Base-by-base conservation (phyloP, 2,888 invertebrate species). In the Volucella inanis region DNA sequence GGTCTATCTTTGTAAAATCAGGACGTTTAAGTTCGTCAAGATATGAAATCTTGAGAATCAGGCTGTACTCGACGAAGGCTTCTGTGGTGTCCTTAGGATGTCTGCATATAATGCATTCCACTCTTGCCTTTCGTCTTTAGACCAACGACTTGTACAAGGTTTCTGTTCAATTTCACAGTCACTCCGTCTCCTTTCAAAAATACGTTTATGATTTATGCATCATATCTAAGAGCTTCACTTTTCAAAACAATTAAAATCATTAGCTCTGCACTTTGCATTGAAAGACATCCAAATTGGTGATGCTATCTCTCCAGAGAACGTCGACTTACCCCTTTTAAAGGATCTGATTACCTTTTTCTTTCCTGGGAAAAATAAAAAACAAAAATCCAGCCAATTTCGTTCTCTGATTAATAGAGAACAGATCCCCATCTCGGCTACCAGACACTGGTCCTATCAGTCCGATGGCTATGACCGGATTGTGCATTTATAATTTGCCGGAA, bases 401-500 rank as follows among this genome's bases (percentile, higher is more conserved):
- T 70, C 65, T 84, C 18, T 22, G 65, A 71, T 75, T 78, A 78
- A 57, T 52, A 68, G 22, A 64, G 68, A 57, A 68, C 64, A 59
- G 54, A 74, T 71, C 59, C 55, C 15, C 41, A 43, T 50, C 39
- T 62, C 10, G 43, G 47, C 31, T 10, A n/a, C 11, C 54, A 67
- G 38, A 62, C 49, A 50, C 74, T 47, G 22, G 59, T 54, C 52
- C 49, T 50, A 38, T 55, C 70, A 49, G 38, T 57, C 22, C 70
- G 70, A 83, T 68, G 77, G 67, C 18, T 78, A 61, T 79, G 70
- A 71, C 71, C 61, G 79, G 54, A 64, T 79, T 84, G 84, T 76
- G 79, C 84, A 79, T 84, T 84, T 79, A 79, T 84, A 79, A 84
- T 75, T 59, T 64, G 65, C 18, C 75, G 49, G 50, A 11, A 55